Evolutionary conservation across 2,797 vertebrate genomes (phyloP), one percentile per base, ranked within the genome.

Genomic region (Ceryle rudis): DNA sequence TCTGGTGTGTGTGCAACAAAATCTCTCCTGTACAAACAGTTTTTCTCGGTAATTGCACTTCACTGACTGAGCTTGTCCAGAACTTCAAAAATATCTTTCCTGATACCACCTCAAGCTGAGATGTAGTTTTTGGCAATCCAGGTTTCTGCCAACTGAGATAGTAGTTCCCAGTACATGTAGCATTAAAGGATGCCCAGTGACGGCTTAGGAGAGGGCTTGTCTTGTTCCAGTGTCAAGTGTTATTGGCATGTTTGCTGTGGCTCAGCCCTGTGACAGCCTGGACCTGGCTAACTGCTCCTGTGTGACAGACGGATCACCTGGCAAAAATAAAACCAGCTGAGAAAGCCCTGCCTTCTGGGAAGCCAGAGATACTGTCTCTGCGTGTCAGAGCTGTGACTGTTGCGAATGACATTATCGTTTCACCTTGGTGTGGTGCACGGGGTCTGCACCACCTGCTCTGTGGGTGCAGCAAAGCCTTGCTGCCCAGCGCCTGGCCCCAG

Each of bases 331-430:
- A 86, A 37, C 1, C 81, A 33, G 55, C 72, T 66, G 89, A 91
- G 91, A 47, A 77, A 70, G 51, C 39, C 47, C 35, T 77, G 65
- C 35, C 66, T 62, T 84, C 82, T 72, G 91, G 61, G 81, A 79
- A 60, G 14, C 26, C 25, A 21, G 79, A 42, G 29, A 73, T 44
- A 51, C 31, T 1, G 1, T 2, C 31, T 26, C 14, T 3, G 3
- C 4, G 2, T 81, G 72, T 28, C 93, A 33, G 60, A 86, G 77
- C 39, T 1, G 9, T 49, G 82, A 3, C 17, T 2, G 51, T 8
- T 0, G 0, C 39, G 47, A 66, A 3, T 1, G 8, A 10, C 1
- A 0, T 19, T 33, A 23, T 10, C 3, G 0, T 11, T 21, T 58
- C 42, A 10, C 55, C n/a, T 23, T 2, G 23, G 25, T 2, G 4